phyloP scores from a whole-genome alignment of 1,140 invertebrate species.

The Pemphigus obesinymphae region DNA sequence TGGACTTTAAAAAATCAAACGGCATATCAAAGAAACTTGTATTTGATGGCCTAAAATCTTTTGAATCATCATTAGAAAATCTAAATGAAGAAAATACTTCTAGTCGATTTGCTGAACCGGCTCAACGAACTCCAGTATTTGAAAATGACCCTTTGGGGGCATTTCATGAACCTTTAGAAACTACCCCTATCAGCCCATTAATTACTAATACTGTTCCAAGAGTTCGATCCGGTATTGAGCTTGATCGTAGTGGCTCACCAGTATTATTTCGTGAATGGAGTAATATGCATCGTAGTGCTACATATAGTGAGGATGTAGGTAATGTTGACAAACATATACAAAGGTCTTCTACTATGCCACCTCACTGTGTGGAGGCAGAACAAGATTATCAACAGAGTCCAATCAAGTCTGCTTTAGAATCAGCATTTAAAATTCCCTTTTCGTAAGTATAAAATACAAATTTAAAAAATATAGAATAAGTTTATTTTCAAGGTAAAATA shows the following conservation, averaged over 20 bases:
- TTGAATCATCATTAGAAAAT: conserved; percentile 38
- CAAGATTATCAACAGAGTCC: conserved; percentile 54
- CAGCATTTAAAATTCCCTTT: conserved; percentile 73
- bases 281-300: conserved; percentile 14
- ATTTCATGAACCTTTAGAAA: conserved; percentile 53
- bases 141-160: conserved; percentile 88
- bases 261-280: conserved; percentile 42
- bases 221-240: conserved; percentile 46
- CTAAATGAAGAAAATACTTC: conserved; percentile 30
- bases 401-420: conserved; percentile 68
- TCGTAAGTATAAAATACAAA: conserved; percentile 59
- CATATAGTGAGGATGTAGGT: conserved; percentile 35
- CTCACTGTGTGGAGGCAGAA: conserved; percentile 53
- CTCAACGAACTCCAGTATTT: conserved; percentile 69
- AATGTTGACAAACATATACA: conserved; percentile 55
- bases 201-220: conserved; percentile 30
- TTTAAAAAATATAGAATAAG: not conserved
- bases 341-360: conserved; percentile 75
- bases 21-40: conserved; percentile 30
- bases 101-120: conserved; percentile 6
- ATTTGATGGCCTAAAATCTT: conserved; percentile 20
- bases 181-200: not conserved
- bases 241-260: conserved; percentile 47
- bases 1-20: conserved; percentile 38
- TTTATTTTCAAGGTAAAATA: not conserved